Base-by-base conservation (phyloP, 2,888 invertebrate species). In the Odiellus spinosus region DNA sequence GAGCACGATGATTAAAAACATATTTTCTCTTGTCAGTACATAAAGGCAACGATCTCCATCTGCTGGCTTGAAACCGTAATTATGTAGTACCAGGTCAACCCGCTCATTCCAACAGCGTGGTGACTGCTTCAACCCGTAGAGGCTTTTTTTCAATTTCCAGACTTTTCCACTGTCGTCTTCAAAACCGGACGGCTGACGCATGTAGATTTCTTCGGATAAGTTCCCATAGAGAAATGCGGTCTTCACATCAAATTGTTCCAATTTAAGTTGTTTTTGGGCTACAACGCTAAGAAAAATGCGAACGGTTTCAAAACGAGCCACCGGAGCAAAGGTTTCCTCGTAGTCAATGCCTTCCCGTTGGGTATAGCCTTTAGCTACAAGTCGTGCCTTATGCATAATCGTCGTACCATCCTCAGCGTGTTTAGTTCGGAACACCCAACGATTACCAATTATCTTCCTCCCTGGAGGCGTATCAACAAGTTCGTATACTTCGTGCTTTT, bases 361-460 rank as follows among this genome's bases (percentile, higher is more conserved):
- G n/a, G n/a, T n/a, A n/a, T n/a, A n/a, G n/a, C n/a, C n/a, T n/a
- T n/a, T n/a, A n/a, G n/a, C n/a, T 3, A 48, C 53, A 11, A 55
- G 50, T 38, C 61, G 41, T 17, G 58, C 60, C 42, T 59, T 62
- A 53, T 53, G 59, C 40, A 19, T 6, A 8, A 48, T 40, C 8
- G 32, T 40, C 11, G n/a, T n/a, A n/a, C 48, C 48, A 48, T 48
- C 40, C 12, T 36, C 6, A 8, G 15, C 19, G 15, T 10, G 12
- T 18, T 48, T 48, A 11, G 34, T 34, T 33, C 26, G 49, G 17
- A 54, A 50, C 15, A 48, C 46, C 48, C 48, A 48, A 17, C 26
- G 11, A 14, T 5, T 6, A 17, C 19, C 26, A 14, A 42, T 19
- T 21, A 14, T 14, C 14, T 26, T 17, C 19, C 14, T 44, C 8